Base-by-base conservation (phyloP, 2,888 invertebrate genomes). In the Gnatocerus cornutus region DNA sequence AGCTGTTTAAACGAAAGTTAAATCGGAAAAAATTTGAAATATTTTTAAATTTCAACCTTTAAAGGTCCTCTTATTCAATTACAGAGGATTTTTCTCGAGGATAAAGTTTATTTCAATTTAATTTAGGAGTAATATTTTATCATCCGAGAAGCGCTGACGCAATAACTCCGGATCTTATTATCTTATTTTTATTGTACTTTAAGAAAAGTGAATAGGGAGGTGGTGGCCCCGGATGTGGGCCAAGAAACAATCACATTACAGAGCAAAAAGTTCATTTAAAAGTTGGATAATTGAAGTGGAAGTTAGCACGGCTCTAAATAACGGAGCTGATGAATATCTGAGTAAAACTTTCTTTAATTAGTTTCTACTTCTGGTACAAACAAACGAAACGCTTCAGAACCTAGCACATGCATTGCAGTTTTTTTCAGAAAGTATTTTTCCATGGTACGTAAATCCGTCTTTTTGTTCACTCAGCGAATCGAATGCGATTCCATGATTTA, bases 1-100 rank as follows among this genome's bases (percentile, higher is more conserved):
- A 30, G 43, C 12, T 14, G 55, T 55, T 58, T 58, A 45, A 58
- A 29, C 45, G 58, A 58, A 16, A 21, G 21, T 14, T 12, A 29
- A 43, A 43, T 3, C 21, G 21, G 21, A 21, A 21, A 21, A 21
- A 21, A 21, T 21, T 21, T 3, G 4, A 21, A 21, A 21, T 21
- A 21, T 21, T 21, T 58, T 58, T 41, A 43, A 45, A 29, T 29
- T 43, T 29, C 43, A 39, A 55, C 55, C 14, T 55, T 48, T 55
- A 55, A 55, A 55, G 12, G 13, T 43, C 12, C 33, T 13, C 8
- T 33, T 13, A 52, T 52, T 52, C 29, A 52, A 52, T 30, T 33
- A 30, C 13, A 30, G 13, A 29, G 29, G n/a, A n/a, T 13, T 52
- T 52, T 52, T 43, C 37, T 8, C 37, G 7, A 7, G 7, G 37